Evolutionary conservation across 2,113 vertebrate genomes (phyloP).

Genomic region (Phrynosoma blainvillii): DNA sequence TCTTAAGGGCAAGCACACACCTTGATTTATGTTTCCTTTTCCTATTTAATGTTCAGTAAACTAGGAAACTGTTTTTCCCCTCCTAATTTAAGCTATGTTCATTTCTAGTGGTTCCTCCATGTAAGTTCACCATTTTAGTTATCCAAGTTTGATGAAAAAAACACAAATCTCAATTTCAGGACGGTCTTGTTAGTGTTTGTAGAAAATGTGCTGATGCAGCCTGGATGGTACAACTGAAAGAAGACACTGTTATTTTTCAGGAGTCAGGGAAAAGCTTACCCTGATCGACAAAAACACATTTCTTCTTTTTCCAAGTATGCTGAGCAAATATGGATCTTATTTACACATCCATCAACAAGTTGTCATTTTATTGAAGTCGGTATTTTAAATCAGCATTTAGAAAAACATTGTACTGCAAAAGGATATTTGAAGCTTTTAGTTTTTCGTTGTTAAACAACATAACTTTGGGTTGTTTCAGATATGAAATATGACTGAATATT

Average conservation of each 20-base stretch:
- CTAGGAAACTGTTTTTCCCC: not conserved
- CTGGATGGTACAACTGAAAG: slow-evolving; percentile 54
- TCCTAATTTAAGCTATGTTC: not conserved
- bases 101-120: not conserved
- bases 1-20: not conserved
- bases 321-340: slow-evolving; percentile 66
- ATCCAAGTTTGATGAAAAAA: slow-evolving; percentile 6
- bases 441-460: slow-evolving; percentile 15
- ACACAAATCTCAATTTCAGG: slow-evolving; percentile 15
- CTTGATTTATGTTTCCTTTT: not conserved
- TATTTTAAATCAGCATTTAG: slow-evolving; percentile 51
- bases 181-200: slow-evolving; percentile 23
- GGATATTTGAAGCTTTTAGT: slow-evolving; percentile 16
- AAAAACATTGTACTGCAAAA: not conserved
- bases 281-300: slow-evolving; percentile 68
- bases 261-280: slow-evolving; percentile 44
- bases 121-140: not conserved
- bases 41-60: not conserved
- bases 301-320: slow-evolving; percentile 69
- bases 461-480: not conserved
- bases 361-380: slow-evolving; percentile 61
- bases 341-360: slow-evolving; percentile 59
- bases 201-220: slow-evolving; percentile 25
- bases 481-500: not conserved
- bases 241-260: slow-evolving; percentile 52